Conservation (phyloP, 2,113 vertebrate species). For the Holacanthus passer region DNA sequence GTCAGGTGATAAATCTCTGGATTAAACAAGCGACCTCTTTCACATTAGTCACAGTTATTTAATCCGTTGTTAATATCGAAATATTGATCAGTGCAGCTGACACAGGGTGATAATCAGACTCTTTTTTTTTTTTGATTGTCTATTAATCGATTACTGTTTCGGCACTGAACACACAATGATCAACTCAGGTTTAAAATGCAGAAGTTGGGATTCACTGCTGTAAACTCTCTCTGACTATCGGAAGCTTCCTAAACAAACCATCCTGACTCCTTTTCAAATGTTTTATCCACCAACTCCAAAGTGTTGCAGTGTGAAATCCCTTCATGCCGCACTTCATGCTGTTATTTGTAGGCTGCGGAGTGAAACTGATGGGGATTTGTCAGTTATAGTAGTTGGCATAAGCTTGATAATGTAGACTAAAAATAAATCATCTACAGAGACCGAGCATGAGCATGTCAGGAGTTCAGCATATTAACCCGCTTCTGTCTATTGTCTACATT, state of each 20-base stretch:
- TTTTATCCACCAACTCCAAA: constrained; percentile 26
- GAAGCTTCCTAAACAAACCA: constrained; percentile 16
- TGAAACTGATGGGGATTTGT: constrained; percentile 40
- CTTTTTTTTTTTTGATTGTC: background rate
- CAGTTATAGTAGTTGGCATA: constrained; percentile 13
- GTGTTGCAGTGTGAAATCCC: constrained; percentile 26
- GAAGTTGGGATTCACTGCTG: background rate
- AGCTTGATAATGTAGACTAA: constrained; percentile 5
- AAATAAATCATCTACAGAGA: constrained; percentile 39
- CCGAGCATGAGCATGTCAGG: constrained; percentile 19
- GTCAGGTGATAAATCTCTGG: background rate
- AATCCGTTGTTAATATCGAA: background rate
- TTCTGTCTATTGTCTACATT: constrained; percentile 47
- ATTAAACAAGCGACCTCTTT: background rate
- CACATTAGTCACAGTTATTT: background rate
- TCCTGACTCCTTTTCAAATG: constrained; percentile 11
- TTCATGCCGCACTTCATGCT: constrained; percentile 14
- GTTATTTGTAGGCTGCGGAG: background rate
- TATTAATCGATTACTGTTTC: background rate
- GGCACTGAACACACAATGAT: background rate
- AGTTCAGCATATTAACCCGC: constrained; percentile 28
- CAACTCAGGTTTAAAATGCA: background rate
- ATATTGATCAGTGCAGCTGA: background rate
- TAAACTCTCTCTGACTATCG: constrained; percentile 1
- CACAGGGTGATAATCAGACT: background rate